Evolutionary conservation across 92 coral and sea anemone species (phyloP), one percentile per base, ranked within the genome.

Genomic region (Galaxea fascicularis): DNA sequence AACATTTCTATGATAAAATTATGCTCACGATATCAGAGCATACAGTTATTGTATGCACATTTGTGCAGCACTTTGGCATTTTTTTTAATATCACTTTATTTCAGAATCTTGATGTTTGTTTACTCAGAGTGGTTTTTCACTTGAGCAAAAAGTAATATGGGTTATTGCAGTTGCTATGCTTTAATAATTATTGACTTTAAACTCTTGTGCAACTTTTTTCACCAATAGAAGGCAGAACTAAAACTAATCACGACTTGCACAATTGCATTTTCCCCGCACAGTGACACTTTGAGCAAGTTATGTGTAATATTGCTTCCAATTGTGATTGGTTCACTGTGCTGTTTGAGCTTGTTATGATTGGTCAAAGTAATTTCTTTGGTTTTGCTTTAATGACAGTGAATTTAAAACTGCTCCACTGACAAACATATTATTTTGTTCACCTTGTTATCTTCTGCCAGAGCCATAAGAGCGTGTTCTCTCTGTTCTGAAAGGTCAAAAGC

Each of bases 391-490:
- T n/a, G n/a, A 53, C 59, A 53, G 17, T 53, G 18, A 53, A 53
- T 17, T 53, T 17, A 53, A 1, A 53, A 53, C 9, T 53, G 59
- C 59, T 53, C 59, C 59, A 53, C 18, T 16, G 16, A 53, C 59
- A 53, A 27, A 59, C 27, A 21, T 20, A 20, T 16, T 54, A 9
- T 54, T 20, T 20, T 59, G 65, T 59, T 59, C 4, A 63, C 68
- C 68, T 63, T 24, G 68, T 63, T 26, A 63, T 63, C 68, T 63
- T 26, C 68, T 24, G 35, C 68, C 31, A 63, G 35, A 10, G 68
- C 31, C 28, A 59, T 59, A 59, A 59, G 65, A 59, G 26, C 7
- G 0, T 22, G 65, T 26, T 63, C 41, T 25, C 68, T 24, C 35
- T 63, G 68, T 26, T 63, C 68, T 5, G 15, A 24, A 12, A 63